These are phyloP conservation scores for Nipponia nippon DNA, from an alignment of 2,113 vertebrate genomes.

Conservation along the genomic window DNA sequence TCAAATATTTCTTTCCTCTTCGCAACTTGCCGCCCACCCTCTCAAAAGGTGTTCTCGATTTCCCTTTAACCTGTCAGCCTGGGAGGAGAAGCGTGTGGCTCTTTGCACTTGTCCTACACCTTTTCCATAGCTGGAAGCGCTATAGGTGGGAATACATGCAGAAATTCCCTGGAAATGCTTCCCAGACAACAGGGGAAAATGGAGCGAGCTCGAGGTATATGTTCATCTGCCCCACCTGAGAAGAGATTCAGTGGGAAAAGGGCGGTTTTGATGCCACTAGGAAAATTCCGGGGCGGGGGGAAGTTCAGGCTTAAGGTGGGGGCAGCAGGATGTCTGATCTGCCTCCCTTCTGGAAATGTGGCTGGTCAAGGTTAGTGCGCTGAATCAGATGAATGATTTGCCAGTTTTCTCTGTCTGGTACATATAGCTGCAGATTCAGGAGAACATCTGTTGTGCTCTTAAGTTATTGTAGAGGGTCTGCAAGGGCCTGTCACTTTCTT, in stretches of 20 bases:
- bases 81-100: not conserved
- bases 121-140: not conserved
- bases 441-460: not conserved
- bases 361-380: not conserved
- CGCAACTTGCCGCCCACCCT: not conserved
- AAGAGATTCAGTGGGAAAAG: not conserved
- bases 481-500: slow-evolving; percentile 48
- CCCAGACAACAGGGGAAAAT: not conserved
- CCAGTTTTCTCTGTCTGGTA: not conserved
- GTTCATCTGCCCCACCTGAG: not conserved
- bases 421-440: not conserved
- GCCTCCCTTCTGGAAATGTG: not conserved
- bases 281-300: not conserved
- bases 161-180: not conserved
- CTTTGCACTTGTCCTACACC: not conserved
- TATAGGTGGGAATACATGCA: not conserved
- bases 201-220: not conserved
- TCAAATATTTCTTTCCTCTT: not conserved
- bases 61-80: not conserved
- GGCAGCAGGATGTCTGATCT: not conserved
- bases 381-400: not conserved
- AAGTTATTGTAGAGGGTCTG: not conserved
- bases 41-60: not conserved
- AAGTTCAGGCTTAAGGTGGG: not conserved
- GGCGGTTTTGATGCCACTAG: not conserved